Conservation (phyloP, 2,888 invertebrate species). For the Cerastis leucographa region DNA sequence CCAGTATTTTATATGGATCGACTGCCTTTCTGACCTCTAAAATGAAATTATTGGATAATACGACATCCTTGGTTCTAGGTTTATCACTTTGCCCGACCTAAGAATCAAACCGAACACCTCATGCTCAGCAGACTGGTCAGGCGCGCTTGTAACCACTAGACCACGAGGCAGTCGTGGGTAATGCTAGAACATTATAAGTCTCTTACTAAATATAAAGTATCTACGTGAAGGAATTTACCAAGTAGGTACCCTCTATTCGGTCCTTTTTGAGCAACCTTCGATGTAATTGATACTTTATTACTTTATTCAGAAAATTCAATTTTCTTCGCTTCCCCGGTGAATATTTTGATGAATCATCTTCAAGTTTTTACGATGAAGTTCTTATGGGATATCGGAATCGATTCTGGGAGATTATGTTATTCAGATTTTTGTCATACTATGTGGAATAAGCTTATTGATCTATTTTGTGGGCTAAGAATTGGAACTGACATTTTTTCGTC, state of each 20-base stretch:
- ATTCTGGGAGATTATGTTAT: constrained; percentile 31
- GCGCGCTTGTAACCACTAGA: neutral
- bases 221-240: constrained; percentile 37
- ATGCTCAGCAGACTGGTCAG: neutral
- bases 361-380: constrained; percentile 29
- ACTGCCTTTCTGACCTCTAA: neutral
- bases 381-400: constrained; percentile 35
- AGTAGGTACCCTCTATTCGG: constrained; percentile 7
- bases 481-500: neutral
- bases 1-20: neutral
- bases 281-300: constrained; percentile 53
- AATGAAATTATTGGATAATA: neutral
- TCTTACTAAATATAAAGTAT: neutral
- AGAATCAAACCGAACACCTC: neutral
- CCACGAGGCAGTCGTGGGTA: neutral
- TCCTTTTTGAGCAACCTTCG: constrained; percentile 27
- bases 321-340: constrained; percentile 43
- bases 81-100: neutral
- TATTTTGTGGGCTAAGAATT: neutral
- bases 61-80: too few relatives aligned
- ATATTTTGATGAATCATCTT: constrained; percentile 63
- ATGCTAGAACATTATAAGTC: neutral
- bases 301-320: constrained; percentile 60
- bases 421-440: neutral
- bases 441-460: neutral